Evolutionary conservation across 2,888 invertebrate species (phyloP).

Genomic region (Stictocephala bisonia): DNA sequence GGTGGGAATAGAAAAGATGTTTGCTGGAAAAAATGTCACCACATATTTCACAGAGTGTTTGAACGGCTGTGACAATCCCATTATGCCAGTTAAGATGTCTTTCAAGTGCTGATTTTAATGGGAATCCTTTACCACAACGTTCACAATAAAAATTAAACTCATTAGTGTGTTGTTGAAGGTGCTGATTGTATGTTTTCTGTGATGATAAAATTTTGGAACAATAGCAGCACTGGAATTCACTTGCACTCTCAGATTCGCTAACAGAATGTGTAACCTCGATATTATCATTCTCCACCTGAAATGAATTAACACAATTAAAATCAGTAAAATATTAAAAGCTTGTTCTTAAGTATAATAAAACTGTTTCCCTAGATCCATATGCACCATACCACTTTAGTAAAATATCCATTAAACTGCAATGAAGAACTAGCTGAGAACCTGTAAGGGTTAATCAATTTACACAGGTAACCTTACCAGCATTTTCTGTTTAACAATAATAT

Average conservation of each 20-base stretch:
- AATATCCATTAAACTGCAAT: too few species aligned
- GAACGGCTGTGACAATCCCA: conserved; percentile 54
- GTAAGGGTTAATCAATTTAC: too few species aligned
- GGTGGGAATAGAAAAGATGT: conserved; percentile 55
- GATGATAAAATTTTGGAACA: conserved; percentile 59
- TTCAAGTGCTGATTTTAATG: conserved; percentile 53
- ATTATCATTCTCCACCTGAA: conserved; percentile 19
- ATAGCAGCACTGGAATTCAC: conserved; percentile 52
- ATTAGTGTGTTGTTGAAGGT: conserved; percentile 56
- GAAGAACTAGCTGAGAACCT: too few species aligned
- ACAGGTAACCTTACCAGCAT: too few species aligned
- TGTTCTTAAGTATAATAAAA: too few species aligned
- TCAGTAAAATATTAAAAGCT: too few species aligned
- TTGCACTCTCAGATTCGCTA: neutral
- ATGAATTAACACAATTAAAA: neutral
- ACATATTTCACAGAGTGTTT: conserved; percentile 56
- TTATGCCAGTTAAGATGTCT: conserved; percentile 56
- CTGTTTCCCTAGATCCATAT: too few species aligned
- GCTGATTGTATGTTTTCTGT: conserved; percentile 55
- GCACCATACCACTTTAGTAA: too few species aligned
- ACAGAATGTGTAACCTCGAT: neutral
- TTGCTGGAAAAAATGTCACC: conserved; percentile 57
- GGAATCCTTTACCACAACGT: conserved; percentile 59
- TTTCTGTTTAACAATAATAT: too few species aligned
- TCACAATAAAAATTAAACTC: conserved; percentile 57